Percentiles rank a stretch among this genome's conserved stretches.
Evolutionary conservation across 2,888 invertebrate species (phyloP).

Genomic region (Pollenia griseotomentosa): DNA sequence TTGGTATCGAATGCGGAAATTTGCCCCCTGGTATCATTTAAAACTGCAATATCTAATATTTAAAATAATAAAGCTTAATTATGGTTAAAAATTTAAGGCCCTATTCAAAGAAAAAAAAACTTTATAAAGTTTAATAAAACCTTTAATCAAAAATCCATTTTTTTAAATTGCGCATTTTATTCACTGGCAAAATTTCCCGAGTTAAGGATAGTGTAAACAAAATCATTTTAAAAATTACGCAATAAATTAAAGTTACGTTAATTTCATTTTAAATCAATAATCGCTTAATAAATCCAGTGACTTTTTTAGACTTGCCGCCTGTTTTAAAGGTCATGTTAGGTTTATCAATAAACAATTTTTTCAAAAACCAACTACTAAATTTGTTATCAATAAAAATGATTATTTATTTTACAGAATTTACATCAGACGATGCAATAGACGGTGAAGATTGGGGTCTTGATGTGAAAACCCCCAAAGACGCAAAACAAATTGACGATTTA

Average conservation of each 20-base stretch:
- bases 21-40: no score
- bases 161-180: no score
- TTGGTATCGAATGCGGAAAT: no score
- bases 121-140: no score
- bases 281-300: background rate
- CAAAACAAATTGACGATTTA: constrained; percentile 63
- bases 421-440: constrained; percentile 75
- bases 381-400: background rate
- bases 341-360: constrained; percentile 28
- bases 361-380: constrained; percentile 16
- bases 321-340: constrained; percentile 1
- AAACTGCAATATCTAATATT: no score
- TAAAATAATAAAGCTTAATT: no score
- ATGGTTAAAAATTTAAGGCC: no score
- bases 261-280: background rate
- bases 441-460: constrained; percentile 75
- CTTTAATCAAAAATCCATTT: no score
- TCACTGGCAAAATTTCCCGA: no score
- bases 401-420: constrained; percentile 73
- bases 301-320: constrained; percentile 8
- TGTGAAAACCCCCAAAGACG: constrained; percentile 63
- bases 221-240: background rate
- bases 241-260: background rate
- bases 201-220: background rate
- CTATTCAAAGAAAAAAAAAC: no score